Percentiles rank a stretch among this genome's conserved stretches.
These are phyloP conservation scores for Trematomus loennbergii DNA, from an alignment of 2,113 vertebrate species.

Conservation along the genomic window DNA sequence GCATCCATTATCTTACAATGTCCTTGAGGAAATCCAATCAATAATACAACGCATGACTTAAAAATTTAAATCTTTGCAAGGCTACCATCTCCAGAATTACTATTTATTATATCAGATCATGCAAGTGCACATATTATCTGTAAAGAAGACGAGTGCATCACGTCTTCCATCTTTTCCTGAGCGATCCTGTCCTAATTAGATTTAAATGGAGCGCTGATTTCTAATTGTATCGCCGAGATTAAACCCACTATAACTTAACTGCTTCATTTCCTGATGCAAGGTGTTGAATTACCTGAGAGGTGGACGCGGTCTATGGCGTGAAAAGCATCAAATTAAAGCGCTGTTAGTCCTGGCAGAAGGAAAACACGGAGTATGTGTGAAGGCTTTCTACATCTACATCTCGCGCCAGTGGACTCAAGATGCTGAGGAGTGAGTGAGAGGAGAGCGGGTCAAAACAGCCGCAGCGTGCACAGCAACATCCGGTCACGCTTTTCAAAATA, in stretches of 20 bases:
- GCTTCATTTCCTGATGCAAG: constrained; percentile 10
- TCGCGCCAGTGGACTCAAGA: constrained; percentile 53
- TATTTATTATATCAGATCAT: constrained; percentile 15
- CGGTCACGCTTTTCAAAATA: constrained; percentile 53
- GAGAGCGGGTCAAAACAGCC: constrained; percentile 10
- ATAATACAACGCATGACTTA: background rate
- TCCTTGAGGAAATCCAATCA: background rate
- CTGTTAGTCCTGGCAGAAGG: constrained; percentile 1
- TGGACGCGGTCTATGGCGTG: background rate
- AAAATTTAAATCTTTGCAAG: background rate
- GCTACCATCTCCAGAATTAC: background rate
- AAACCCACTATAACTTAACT: background rate
- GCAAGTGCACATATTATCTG: background rate
- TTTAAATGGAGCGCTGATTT: constrained; percentile 34
- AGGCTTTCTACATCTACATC: constrained; percentile 28
- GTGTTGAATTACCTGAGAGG: constrained; percentile 59
- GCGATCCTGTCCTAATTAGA: constrained; percentile 55
- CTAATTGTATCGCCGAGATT: constrained; percentile 29
- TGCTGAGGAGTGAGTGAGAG: constrained; percentile 35
- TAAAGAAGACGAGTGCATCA: constrained; percentile 21
- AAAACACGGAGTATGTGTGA: background rate
- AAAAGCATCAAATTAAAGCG: constrained; percentile 6
- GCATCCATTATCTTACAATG: constrained; percentile 1
- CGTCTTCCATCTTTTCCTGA: constrained; percentile 61
- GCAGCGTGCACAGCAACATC: constrained; percentile 8